Conservation (phyloP, 92 coral and sea anemone genomes). For the Metridium senile region DNA sequence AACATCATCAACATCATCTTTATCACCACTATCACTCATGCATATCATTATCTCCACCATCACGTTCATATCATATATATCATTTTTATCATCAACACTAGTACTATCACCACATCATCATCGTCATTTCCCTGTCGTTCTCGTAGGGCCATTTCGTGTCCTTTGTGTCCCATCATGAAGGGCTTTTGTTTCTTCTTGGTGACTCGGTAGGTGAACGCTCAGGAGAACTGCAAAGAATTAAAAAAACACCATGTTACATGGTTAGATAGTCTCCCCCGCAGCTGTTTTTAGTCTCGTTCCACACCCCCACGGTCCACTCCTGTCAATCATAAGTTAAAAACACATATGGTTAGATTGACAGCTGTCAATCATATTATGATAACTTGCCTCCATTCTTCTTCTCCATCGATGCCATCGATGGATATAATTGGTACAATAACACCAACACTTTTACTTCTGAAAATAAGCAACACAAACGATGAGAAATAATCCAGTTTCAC, state of each 20-base stretch:
- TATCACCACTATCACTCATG: background rate
- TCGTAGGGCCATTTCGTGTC: no score
- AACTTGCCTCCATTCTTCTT: slow-evolving; percentile 12
- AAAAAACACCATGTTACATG: background rate
- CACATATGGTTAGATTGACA: background rate
- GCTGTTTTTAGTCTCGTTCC: no score
- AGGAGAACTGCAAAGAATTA: slow-evolving; percentile 12
- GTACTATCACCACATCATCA: background rate
- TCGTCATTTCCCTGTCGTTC: background rate
- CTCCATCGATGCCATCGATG: background rate
- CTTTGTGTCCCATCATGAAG: background rate
- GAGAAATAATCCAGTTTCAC: no score
- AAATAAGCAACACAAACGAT: background rate
- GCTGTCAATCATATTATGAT: background rate
- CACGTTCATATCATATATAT: background rate
- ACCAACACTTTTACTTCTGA: slow-evolving; percentile 60
- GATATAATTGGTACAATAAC: slow-evolving; percentile 29
- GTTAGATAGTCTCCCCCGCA: no score
- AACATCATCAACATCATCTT: background rate
- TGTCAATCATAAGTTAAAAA: no score
- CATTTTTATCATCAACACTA: background rate
- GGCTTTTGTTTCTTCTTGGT: background rate
- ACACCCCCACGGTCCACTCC: no score
- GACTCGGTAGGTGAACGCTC: slow-evolving; percentile 1
- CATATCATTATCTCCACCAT: background rate